phyloP scores from a whole-genome alignment of 2,113 vertebrate genomes.

The Hemibagrus wyckioides region DNA sequence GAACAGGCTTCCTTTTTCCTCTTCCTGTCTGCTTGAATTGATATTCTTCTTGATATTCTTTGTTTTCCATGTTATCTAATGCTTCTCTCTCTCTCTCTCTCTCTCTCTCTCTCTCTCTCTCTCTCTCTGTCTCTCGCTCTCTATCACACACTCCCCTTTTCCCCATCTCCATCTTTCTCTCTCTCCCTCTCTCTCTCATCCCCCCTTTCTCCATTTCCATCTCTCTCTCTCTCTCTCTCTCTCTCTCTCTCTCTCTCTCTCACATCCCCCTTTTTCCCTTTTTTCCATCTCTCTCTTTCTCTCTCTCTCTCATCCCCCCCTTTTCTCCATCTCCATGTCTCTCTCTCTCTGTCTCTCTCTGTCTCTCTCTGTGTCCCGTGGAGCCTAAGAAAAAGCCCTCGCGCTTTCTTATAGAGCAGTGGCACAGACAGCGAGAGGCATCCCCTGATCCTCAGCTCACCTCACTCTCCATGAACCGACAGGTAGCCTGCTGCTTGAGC shows the following conservation, averaged over 20 bases:
- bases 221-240: not conserved
- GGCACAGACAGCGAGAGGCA: conserved; percentile 80
- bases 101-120: not conserved
- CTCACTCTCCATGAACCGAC: conserved; percentile 81
- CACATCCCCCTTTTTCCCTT: too few species aligned
- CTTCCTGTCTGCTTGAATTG: not conserved
- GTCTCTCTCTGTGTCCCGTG: conserved; percentile 53
- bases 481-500: conserved; percentile 77
- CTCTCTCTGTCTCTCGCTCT: not conserved
- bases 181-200: too few species aligned
- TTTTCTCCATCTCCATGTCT: too few species aligned
- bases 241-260: not conserved
- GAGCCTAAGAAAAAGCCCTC: conserved; percentile 84
- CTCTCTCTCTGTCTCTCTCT: not conserved
- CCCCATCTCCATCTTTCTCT: too few species aligned
- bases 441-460: conserved; percentile 76
- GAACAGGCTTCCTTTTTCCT: not conserved
- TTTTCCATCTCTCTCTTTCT: not conserved
- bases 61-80: not conserved
- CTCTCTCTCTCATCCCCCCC: not conserved
- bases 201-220: too few species aligned
- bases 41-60: not conserved
- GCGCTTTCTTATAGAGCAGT: conserved; percentile 85
- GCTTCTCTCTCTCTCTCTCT: not conserved
- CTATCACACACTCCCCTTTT: too few species aligned